These are phyloP conservation scores for Corythucha ciliata DNA, from an alignment of 2,888 invertebrate genomes.

Conservation along the genomic window DNA sequence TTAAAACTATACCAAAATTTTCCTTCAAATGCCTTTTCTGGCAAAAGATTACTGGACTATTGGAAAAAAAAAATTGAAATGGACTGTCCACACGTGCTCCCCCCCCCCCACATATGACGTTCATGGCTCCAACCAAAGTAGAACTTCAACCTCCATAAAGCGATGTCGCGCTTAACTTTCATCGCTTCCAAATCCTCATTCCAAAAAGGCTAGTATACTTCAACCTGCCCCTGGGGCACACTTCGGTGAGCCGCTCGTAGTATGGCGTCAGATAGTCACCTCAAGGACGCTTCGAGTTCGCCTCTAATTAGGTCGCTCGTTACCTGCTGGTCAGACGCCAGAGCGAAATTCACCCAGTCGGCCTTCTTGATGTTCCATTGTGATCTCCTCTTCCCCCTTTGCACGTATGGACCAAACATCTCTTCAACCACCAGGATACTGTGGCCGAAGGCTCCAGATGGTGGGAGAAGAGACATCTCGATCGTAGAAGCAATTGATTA, in stretches of 20 bases:
- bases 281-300: neutral
- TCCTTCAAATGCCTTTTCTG: too few relatives aligned
- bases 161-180: slow-evolving; percentile 10
- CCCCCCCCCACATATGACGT: too few relatives aligned
- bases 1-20: too few relatives aligned
- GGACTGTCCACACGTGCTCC: too few relatives aligned
- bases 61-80: too few relatives aligned
- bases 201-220: slow-evolving; percentile 11
- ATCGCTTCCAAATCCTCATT: slow-evolving; percentile 13
- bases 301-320: neutral
- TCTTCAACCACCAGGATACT: neutral
- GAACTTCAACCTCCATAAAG: too few relatives aligned
- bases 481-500: neutral
- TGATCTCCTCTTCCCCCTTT: neutral
- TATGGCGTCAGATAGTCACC: neutral
- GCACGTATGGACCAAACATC: neutral
- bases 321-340: neutral
- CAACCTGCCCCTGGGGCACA: slow-evolving; percentile 12
- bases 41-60: too few relatives aligned
- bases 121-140: too few relatives aligned
- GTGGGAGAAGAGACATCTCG: neutral
- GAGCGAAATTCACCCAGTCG: slow-evolving; percentile 6
- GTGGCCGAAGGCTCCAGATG: slow-evolving; percentile 9
- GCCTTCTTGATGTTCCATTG: slow-evolving; percentile 9
- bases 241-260: slow-evolving; percentile 9